Conservation (phyloP, 2,888 invertebrate species). For the Eristalis intricaria region DNA sequence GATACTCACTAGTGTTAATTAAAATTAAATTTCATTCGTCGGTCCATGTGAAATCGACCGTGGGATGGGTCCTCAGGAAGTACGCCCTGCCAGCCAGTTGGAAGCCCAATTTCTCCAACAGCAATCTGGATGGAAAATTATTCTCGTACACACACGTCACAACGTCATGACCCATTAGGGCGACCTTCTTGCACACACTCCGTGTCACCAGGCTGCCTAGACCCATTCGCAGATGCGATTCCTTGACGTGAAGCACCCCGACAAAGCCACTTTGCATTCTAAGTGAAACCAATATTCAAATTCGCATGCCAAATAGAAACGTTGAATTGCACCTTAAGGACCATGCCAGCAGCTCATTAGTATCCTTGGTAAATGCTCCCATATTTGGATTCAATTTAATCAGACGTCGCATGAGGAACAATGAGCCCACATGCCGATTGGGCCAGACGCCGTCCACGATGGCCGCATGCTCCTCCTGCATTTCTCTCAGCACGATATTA, state of each 20-base stretch:
- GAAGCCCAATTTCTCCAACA: conserved; percentile 72
- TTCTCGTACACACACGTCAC: conserved; percentile 63
- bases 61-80: conserved; percentile 13
- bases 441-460: conserved; percentile 72
- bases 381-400: conserved; percentile 71
- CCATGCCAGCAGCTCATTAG: conserved; percentile 70
- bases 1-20: neutral
- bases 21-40: conserved; percentile 20
- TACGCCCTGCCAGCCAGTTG: conserved; percentile 32
- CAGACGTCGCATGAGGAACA: conserved; percentile 68
- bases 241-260: conserved; percentile 64
- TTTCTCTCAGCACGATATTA: conserved; percentile 53
- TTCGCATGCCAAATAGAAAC: neutral
- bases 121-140: conserved; percentile 61
- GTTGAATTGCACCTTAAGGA: conserved; percentile 62
- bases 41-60: conserved; percentile 22
- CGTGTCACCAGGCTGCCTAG: conserved; percentile 58
- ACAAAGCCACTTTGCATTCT: conserved; percentile 67
- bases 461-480: conserved; percentile 60
- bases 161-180: conserved; percentile 60
- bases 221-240: conserved; percentile 61
- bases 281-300: neutral
- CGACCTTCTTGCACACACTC: conserved; percentile 63
- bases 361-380: conserved; percentile 64
- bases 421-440: conserved; percentile 67